A percentile compares a stretch with the other conserved stretches of the same genome.
phyloP scores from a whole-genome alignment of 2,888 invertebrate species.

The Dendrolimus houi region DNA sequence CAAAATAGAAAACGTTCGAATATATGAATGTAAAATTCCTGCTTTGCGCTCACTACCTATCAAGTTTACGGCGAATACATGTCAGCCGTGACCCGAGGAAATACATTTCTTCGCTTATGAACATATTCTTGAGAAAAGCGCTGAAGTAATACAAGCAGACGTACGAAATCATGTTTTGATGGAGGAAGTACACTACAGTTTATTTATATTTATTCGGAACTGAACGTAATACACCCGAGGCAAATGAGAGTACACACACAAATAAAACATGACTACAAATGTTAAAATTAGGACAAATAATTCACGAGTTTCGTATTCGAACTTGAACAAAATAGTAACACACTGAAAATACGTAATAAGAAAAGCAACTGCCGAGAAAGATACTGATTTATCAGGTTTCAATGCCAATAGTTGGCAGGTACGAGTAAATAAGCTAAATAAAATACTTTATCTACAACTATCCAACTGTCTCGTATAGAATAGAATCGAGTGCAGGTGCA shows the following conservation, averaged over 20 bases:
- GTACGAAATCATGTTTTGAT: conserved; percentile 36
- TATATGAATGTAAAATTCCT: conserved; percentile 14
- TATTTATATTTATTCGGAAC: conserved; percentile 16
- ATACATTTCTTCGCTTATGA: conserved; percentile 45
- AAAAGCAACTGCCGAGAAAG: conserved; percentile 3
- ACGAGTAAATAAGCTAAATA: background rate
- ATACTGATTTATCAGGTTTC: background rate
- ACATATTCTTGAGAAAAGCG: conserved; percentile 36
- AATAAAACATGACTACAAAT: background rate
- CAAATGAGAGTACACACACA: conserved; percentile 5
- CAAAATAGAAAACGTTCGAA: background rate
- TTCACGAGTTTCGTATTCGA: background rate
- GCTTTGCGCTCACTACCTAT: conserved; percentile 27
- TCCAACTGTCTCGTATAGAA: conserved; percentile 1
- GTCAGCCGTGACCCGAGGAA: conserved; percentile 29
- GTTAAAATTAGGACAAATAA: background rate
- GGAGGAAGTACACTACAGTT: conserved; percentile 13
- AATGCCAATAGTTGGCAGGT: conserved; percentile 3
- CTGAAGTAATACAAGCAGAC: conserved; percentile 34
- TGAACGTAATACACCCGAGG: conserved; percentile 7
- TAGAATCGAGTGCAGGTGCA: conserved; percentile 20
- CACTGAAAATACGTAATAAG: background rate
- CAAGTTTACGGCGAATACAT: conserved; percentile 29
- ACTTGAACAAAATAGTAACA: background rate
- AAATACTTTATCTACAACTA: background rate